Percentiles rank a stretch among this genome's conserved stretches.
Evolutionary conservation across 2,113 vertebrate genomes (phyloP).

Genomic region (Orycteropus afer): DNA sequence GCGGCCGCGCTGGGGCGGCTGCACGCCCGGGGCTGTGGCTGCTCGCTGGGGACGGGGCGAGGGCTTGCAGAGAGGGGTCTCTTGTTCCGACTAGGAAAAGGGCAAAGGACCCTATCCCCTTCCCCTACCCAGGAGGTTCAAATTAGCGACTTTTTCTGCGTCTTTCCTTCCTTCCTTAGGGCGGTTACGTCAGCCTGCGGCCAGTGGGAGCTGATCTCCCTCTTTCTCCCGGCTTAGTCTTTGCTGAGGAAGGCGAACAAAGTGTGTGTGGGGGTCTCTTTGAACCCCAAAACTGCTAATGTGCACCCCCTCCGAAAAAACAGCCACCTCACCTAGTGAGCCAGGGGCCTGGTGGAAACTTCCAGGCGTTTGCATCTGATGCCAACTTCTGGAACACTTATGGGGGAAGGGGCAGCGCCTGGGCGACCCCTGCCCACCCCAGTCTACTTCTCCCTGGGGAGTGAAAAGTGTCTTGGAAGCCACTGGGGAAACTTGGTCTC

Average conservation of each 20-base stretch:
- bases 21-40: background rate
- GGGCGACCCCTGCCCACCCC: background rate
- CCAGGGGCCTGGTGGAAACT: conserved; percentile 59
- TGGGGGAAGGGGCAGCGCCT: background rate
- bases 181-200: background rate
- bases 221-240: background rate
- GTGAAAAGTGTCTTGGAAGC: background rate
- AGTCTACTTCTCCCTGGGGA: background rate
- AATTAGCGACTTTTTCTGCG: background rate
- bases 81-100: background rate
- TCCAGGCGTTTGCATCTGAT: background rate
- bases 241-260: background rate
- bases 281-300: background rate
- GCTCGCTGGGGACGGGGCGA: background rate
- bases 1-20: conserved; percentile 21
- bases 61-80: background rate
- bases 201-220: background rate
- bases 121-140: background rate
- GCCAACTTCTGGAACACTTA: background rate
- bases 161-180: background rate
- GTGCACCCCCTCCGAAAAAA: background rate
- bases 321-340: background rate
- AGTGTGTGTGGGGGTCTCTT: background rate
- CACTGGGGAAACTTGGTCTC: background rate
- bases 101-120: background rate